Evolutionary conservation across 1,140 invertebrate species (phyloP), one percentile per base, ranked within the genome.

Genomic region (Melanaphis sacchari): DNA sequence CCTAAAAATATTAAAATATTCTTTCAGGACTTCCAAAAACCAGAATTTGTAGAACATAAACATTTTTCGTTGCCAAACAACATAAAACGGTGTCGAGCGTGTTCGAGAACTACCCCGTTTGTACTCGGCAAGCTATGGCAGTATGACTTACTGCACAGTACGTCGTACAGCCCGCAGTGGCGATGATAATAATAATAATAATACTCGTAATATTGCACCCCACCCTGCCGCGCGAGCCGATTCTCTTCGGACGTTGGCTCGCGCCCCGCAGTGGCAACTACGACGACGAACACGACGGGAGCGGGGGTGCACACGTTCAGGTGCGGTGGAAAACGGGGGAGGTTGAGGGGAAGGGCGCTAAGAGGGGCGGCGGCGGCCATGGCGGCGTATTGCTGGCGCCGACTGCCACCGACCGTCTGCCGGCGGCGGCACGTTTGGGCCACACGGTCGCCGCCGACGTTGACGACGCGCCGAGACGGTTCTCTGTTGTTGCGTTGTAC

Each of bases 351-450:
- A 31, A 9, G 89, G 66, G 82, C 43, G 54, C 46, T 85, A 52
- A 40, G n/a, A 40, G 40, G 66, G 46, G 85, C 9, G 93, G 59
- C 38, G 54, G 66, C 81, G 92, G 40, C 76, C 36, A 24, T 31
- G 85, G 82, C 54, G 90, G 52, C 88, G 81, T 82, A 81, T 84
- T 46, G 43, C 22, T 92, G 91, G 91, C 91, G 91, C 91, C 91
- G 76, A 84, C 43, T 43, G 43, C 76, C 91, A 41, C 91, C 66
- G 76, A 82, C 91, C 76, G 91, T 40, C 66, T 46, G 90, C 66
- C 66, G 46, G 40, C 59, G 89, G 36, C 52, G 40, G 90, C 90
- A 46, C 90, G 52, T 41, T 40, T n/a, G 54, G 11, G 40, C 59
- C n/a, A 24, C 49, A 41, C 49, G 90, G 52, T 43, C 41, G 87